These are phyloP conservation scores for Laothoe populi DNA, from an alignment of 2,888 invertebrate genomes.

Conservation along the genomic window DNA sequence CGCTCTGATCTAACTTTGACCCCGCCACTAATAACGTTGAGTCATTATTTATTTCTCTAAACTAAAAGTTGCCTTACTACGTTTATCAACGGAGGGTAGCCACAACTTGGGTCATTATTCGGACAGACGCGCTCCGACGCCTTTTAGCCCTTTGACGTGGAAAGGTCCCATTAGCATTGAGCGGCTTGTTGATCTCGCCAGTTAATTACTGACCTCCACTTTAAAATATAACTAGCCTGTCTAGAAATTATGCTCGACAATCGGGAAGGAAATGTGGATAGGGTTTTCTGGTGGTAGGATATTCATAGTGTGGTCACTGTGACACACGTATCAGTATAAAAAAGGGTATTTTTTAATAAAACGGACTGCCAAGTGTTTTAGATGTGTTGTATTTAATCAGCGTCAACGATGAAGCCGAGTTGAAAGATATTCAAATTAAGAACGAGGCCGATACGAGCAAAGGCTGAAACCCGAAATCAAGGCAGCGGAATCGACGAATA, in stretches of 20 bases:
- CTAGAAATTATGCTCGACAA: conserved; percentile 48
- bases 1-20: neutral
- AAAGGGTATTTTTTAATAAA: conserved; percentile 37
- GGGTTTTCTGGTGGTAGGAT: too few relatives aligned
- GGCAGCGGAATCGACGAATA: conserved; percentile 73
- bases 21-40: neutral
- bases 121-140: conserved; percentile 80
- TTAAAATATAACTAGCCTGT: conserved; percentile 62
- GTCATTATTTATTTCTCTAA: neutral
- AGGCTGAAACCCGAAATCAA: conserved; percentile 66
- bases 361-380: conserved; percentile 41
- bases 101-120: conserved; percentile 78
- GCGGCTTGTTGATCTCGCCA: conserved; percentile 79
- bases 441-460: conserved; percentile 57
- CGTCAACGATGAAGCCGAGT: conserved; percentile 58
- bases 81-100: conserved; percentile 44
- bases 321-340: too few relatives aligned
- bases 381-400: conserved; percentile 66
- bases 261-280: conserved; percentile 36
- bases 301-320: too few relatives aligned
- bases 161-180: conserved; percentile 81
- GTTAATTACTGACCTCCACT: conserved; percentile 79
- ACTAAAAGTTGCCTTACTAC: conserved; percentile 26
- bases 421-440: conserved; percentile 70
- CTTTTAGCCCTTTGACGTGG: conserved; percentile 82